Base-by-base conservation (phyloP, 1,140 invertebrate genomes). In the Ephestia elutella region DNA sequence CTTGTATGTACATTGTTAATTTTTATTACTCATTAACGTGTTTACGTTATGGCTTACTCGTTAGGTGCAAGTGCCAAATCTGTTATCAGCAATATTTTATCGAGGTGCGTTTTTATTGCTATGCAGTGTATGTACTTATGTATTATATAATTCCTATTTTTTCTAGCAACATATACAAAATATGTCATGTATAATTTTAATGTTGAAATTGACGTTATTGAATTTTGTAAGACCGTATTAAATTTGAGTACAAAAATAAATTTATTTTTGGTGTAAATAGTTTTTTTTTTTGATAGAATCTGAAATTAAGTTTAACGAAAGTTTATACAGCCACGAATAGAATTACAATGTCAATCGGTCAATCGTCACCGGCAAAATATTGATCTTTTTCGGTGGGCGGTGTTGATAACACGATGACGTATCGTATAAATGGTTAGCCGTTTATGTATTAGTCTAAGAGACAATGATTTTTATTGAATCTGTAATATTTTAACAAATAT, bases 401-500 rank as follows among this genome's bases (percentile, higher is more conserved):
- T n/a, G n/a, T 63, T 63, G 59, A 59, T 70, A 63, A 59, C 56
- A 55, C 15, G 28, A 44, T 35, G n/a, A 25, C 21, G 21, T 7
- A 2, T 7, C 54, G 53, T 54, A 57, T 62, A 32, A 64, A 56
- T 66, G 55, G 59, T 57, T 30, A 59, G 49, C 59, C 49, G 62
- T 64, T 66, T 63, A 54, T 55, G 53, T 60, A 60, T 60, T 75
- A 71, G 70, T 66, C 50, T 77, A 72, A 75, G 70, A 62, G 50
- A 71, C 66, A 70, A n/a, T 62, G 78, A 82, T 82, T 86, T 44
- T 84, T 86, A 84, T 86, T 80, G 81, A 84, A 84, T 86, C 82
- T 85, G 80, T 86, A 86, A 83, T 86, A 86, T 86, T 84, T 86
- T 86, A 86, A 86, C 83, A 85, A 86, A 86, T 86, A 86, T 85